These are phyloP conservation scores for Pleuronectes platessa DNA, from an alignment of 2,113 vertebrate species.

Conservation along the genomic window DNA sequence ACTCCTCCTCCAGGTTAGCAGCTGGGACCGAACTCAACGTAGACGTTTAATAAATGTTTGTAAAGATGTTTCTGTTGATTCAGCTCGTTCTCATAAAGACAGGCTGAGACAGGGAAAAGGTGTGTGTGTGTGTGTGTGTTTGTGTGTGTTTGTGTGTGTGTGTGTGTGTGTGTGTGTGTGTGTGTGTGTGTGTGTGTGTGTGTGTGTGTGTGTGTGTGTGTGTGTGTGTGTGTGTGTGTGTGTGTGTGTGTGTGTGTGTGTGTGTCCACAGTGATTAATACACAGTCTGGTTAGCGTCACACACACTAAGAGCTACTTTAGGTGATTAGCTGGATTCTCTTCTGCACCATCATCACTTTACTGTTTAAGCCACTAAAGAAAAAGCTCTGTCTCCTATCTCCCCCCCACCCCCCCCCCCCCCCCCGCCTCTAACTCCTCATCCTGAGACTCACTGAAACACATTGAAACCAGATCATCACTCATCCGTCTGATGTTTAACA, in stretches of 20 bases:
- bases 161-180: background rate
- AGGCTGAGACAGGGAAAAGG: too few species aligned
- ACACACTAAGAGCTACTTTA: conserved; percentile 84
- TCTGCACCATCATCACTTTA: conserved; percentile 94
- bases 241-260: conserved; percentile 6
- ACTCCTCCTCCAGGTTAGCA: too few species aligned
- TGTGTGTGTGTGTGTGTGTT: background rate
- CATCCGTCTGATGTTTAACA: too few species aligned
- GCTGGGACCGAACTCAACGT: too few species aligned
- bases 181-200: background rate
- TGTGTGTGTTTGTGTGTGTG: conserved; percentile 13
- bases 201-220: too few species aligned
- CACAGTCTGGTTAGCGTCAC: too few species aligned
- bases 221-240: conserved; percentile 6
- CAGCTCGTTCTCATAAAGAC: too few species aligned
- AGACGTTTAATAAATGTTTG: too few species aligned
- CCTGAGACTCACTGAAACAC: too few species aligned
- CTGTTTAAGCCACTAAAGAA: conserved; percentile 73
- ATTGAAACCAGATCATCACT: too few species aligned
- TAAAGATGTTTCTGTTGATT: too few species aligned
- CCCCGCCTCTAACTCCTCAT: too few species aligned
- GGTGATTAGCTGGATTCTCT: conserved; percentile 93
- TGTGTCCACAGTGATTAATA: background rate
- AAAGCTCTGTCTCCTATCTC: background rate
- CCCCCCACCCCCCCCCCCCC: background rate